These are phyloP conservation scores for Phoeniculus purpureus DNA, from an alignment of 2,797 vertebrate genomes.

Conservation along the genomic window DNA sequence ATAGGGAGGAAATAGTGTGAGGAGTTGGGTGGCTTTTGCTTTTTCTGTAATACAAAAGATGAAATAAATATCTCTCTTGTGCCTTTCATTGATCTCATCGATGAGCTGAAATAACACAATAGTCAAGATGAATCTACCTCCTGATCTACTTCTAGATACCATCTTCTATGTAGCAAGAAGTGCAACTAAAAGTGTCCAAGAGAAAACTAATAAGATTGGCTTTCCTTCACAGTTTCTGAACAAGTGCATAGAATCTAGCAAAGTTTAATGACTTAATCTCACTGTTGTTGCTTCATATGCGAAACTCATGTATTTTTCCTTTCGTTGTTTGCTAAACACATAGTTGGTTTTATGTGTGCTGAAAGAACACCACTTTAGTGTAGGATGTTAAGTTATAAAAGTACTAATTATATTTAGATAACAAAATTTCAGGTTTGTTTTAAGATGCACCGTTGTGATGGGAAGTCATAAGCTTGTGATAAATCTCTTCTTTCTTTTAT, in stretches of 20 bases:
- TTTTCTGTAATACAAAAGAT: not conserved
- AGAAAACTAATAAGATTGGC: not conserved
- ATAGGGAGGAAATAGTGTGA: not conserved
- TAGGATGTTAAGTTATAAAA: not conserved
- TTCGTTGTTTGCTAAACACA: not conserved
- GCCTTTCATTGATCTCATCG: slow-evolving; percentile 12
- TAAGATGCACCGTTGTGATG: not conserved
- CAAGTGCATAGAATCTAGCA: not conserved
- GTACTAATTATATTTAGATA: not conserved
- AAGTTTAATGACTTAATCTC: not conserved
- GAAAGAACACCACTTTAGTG: not conserved
- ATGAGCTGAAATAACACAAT: not conserved
- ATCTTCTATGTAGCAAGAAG: not conserved
- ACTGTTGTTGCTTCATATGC: not conserved
- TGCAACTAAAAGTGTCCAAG: not conserved
- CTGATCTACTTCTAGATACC: not conserved
- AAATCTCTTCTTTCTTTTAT: not conserved
- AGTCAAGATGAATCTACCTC: not conserved
- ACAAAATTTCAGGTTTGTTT: not conserved
- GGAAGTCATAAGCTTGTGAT: not conserved
- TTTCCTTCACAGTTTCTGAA: not conserved
- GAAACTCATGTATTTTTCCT: accelerated
- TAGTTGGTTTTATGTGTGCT: not conserved
- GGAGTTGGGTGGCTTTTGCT: not conserved
- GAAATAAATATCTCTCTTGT: slow-evolving; percentile 2